These are phyloP conservation scores for Siniperca undulata DNA, from an alignment of 2,797 vertebrate species.

Conservation along the genomic window DNA sequence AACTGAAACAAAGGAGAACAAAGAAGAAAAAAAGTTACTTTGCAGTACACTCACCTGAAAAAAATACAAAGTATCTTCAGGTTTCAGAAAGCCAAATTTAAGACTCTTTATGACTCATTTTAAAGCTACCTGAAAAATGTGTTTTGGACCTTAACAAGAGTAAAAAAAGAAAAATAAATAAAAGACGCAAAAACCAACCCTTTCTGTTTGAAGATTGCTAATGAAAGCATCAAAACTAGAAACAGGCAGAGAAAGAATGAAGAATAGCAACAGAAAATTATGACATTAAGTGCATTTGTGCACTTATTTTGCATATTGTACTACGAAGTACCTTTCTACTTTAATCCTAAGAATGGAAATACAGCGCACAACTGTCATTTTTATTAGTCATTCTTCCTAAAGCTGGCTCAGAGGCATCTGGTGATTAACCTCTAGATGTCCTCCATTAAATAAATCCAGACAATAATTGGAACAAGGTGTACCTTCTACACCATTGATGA, in stretches of 20 bases:
- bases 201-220: conserved; percentile 51
- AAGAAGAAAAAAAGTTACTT: background rate
- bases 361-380: conserved; percentile 43
- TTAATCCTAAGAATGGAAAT: conserved; percentile 28
- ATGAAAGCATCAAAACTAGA: conserved; percentile 31
- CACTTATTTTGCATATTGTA: conserved; percentile 18
- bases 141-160: conserved; percentile 34
- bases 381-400: conserved; percentile 64
- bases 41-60: background rate
- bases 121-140: conserved; percentile 29
- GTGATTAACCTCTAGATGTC: conserved; percentile 77
- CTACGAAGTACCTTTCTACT: conserved; percentile 3
- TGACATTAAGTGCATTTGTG: conserved; percentile 1
- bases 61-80: conserved; percentile 36
- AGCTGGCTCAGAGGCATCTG: conserved; percentile 64
- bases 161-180: background rate
- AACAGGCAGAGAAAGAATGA: conserved; percentile 6
- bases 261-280: background rate
- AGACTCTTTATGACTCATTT: conserved; percentile 23
- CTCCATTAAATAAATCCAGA: conserved; percentile 75
- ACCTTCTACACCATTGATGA: conserved; percentile 58
- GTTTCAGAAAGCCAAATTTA: conserved; percentile 53
- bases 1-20: conserved; percentile 11
- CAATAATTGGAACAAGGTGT: conserved; percentile 75
- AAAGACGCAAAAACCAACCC: background rate